Evolutionary conservation across 2,888 invertebrate species (phyloP), one percentile per base, ranked within the genome.

Genomic region (Leucophenga maculata): DNA sequence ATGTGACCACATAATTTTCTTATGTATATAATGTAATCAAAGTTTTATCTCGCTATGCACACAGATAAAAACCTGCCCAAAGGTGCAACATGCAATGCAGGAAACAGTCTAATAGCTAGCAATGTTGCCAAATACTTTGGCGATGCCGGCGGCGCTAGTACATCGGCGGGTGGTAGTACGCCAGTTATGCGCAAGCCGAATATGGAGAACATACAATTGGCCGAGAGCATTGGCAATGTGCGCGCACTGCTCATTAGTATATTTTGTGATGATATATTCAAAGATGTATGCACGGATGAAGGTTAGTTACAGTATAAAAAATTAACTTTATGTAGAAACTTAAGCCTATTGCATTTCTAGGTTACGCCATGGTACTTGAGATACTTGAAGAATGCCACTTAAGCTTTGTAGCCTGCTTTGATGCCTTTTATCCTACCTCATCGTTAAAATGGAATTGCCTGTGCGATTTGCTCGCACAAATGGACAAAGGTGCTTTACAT

Each of bases 401-500:
- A 68, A 97, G 97, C 1, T 96, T 97, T 85, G 94, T 96, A 1
- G 91, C 94, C 3, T 97, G 98, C 85, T 98, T 97, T 85, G 97
- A 98, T 88, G 97, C 97, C 0, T 98, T 99, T 89, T 98, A 97
- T 88, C 98, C 98, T 0, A 97, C 97, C 0, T 95, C 96, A 0
- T 93, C 93, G 67, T 90, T 98, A 66, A 98, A 98, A 86, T 98
- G 98, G 97, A 94, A 94, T 75, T 95, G 95, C 82, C 89, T 98
- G 0, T 97, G 97, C 86, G 95, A 95, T 80, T 88, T 96, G 71
- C 89, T 97, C n/a, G 90, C 91, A 32, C 91, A 93, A 85, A 91
- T 92, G 83, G 91, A 92, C 72, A 93, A 93, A 89, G 87, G 86
- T 2, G 84, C 83, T 3, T 72, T 88, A 14, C 87, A 89, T 65